These are phyloP conservation scores for Oxygymnocypris stewartii DNA, from an alignment of 2,113 vertebrate genomes.

Conservation along the genomic window DNA sequence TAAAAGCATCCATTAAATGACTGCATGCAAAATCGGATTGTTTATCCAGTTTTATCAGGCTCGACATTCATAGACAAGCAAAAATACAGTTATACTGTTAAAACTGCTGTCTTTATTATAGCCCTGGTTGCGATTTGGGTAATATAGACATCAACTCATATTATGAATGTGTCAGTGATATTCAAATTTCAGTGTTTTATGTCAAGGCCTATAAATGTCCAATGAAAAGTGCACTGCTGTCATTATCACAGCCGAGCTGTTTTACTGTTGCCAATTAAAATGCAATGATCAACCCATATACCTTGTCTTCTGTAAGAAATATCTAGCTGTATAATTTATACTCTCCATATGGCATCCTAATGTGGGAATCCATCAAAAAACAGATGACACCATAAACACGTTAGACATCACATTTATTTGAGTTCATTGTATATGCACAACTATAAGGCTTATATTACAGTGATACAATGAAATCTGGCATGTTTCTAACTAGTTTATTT, in stretches of 20 bases:
- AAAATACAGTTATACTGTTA: background rate
- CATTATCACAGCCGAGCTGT: background rate
- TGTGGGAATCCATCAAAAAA: conserved; percentile 24
- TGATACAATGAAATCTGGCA: too few species aligned
- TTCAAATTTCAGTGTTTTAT: conserved; percentile 42
- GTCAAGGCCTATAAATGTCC: conserved; percentile 37
- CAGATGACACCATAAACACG: conserved; percentile 26
- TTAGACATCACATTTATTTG: conserved; percentile 12
- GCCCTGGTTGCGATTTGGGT: background rate
- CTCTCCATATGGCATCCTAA: conserved; percentile 23
- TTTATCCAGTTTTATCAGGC: background rate
- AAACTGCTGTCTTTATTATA: background rate
- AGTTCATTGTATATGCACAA: conserved; percentile 24
- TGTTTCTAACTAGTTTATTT: too few species aligned
- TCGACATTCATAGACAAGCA: background rate
- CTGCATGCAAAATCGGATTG: background rate
- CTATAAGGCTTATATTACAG: background rate
- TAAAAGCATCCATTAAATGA: conserved; percentile 16
- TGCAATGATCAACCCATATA: conserved; percentile 40
- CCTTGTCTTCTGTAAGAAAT: conserved; percentile 32
- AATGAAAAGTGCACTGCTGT: conserved; percentile 39
- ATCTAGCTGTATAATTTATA: conserved; percentile 8
- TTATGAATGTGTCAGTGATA: conserved; percentile 16
- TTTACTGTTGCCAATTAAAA: conserved; percentile 46
- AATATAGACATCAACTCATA: conserved; percentile 4